A percentile compares a stretch with the other conserved stretches of the same genome.
Conservation (phyloP, 2,888 invertebrate genomes). For the Volucella bombylans region DNA sequence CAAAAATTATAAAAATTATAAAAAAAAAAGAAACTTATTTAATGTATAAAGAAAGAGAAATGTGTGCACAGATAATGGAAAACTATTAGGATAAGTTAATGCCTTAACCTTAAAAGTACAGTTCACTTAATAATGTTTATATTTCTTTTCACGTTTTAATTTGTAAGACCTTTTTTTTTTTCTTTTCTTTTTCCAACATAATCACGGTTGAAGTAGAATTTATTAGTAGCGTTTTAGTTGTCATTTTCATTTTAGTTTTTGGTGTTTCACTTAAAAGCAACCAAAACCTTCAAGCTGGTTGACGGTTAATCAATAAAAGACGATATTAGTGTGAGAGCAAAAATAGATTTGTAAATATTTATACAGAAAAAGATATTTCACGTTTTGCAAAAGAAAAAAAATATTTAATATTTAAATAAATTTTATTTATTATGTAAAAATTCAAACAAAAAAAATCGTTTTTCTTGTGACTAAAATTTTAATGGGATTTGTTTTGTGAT, state of each 20-base stretch:
- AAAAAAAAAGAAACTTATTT: constrained; percentile 22
- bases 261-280: constrained; percentile 10
- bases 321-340: constrained; percentile 45
- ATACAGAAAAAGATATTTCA: constrained; percentile 57
- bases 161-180: constrained; percentile 2
- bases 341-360: constrained; percentile 68
- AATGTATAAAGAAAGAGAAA: constrained; percentile 10
- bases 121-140: constrained; percentile 38
- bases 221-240: constrained; percentile 33
- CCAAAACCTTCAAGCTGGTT: not conserved
- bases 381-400: constrained; percentile 55
- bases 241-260: constrained; percentile 32
- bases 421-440: constrained; percentile 68
- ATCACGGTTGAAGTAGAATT: constrained; percentile 23
- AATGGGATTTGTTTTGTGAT: no score
- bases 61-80: constrained; percentile 16
- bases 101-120: constrained; percentile 56
- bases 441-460: not conserved
- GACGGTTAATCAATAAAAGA: constrained; percentile 18
- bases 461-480: not conserved
- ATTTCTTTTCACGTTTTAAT: constrained; percentile 21
- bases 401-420: constrained; percentile 62
- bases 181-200: constrained; percentile 12
- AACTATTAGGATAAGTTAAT: constrained; percentile 60
- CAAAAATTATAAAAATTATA: constrained; percentile 24